A percentile compares a stretch with the other conserved stretches of the same genome.
phyloP scores from a whole-genome alignment of 2,113 vertebrate genomes.

The Thalassarche chlororhynchos region DNA sequence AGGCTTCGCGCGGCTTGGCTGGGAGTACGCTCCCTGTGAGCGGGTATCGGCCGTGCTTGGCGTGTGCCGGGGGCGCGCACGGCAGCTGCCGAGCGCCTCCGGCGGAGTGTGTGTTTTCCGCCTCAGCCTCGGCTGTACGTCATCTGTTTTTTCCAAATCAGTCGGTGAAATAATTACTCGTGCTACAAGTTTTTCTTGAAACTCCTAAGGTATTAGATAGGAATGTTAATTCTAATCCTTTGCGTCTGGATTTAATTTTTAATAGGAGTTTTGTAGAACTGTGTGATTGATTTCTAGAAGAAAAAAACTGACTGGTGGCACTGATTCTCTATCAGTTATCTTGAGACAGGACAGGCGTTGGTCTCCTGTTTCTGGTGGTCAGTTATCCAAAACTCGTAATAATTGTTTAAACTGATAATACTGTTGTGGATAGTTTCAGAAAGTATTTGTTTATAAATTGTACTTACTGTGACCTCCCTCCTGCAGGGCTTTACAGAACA shows the following conservation, averaged over 20 bases:
- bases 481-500: neutral
- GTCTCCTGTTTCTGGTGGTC: neutral
- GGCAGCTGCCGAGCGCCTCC: neutral
- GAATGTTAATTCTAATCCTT: neutral
- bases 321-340: neutral
- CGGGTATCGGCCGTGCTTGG: neutral
- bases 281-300: neutral
- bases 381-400: neutral
- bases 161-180: neutral
- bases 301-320: no score
- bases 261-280: neutral
- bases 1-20: rapidly evolving
- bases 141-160: rapidly evolving
- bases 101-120: neutral
- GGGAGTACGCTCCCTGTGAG: no score
- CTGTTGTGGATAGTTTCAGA: neutral
- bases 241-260: neutral
- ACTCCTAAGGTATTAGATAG: rapidly evolving
- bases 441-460: rapidly evolving
- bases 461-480: neutral
- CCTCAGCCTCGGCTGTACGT: neutral
- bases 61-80: neutral
- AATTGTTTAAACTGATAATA: neutral
- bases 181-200: neutral
- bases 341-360: neutral